phyloP scores from a whole-genome alignment of 2,113 vertebrate genomes.

The Ploceus nigricollis region DNA sequence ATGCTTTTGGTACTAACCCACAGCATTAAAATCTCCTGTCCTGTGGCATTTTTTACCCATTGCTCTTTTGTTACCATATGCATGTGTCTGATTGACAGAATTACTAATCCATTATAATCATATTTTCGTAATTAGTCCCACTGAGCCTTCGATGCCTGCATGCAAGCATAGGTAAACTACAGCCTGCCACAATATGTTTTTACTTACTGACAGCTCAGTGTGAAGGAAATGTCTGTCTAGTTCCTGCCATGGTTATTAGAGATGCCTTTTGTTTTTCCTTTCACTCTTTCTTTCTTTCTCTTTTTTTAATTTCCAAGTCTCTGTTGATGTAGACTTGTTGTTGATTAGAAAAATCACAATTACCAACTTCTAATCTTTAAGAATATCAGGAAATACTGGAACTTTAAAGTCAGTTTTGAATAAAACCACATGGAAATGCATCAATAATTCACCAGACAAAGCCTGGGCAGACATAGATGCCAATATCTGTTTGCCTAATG shows the following conservation, averaged over 20 bases:
- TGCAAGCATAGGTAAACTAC: slow-evolving; percentile 65
- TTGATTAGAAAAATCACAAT: slow-evolving; percentile 43
- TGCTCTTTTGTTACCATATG: slow-evolving; percentile 63
- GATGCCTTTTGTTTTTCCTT: slow-evolving; percentile 27
- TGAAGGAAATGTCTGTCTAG: slow-evolving; percentile 58
- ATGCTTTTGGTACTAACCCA: slow-evolving; percentile 26
- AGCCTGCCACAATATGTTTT: slow-evolving; percentile 63
- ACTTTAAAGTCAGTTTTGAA: slow-evolving; percentile 63
- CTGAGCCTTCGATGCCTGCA: slow-evolving; percentile 60
- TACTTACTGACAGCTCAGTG: slow-evolving; percentile 65
- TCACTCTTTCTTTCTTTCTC: not conserved
- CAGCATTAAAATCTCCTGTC: slow-evolving; percentile 53
- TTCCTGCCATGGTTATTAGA: slow-evolving; percentile 42
- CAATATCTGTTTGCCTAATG: slow-evolving; percentile 51
- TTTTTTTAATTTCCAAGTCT: not conserved
- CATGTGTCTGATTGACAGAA: slow-evolving; percentile 76
- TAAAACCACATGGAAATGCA: slow-evolving; percentile 39
- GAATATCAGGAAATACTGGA: not conserved
- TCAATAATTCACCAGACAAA: slow-evolving; percentile 67
- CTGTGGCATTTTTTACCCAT: slow-evolving; percentile 68
- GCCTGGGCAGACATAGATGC: slow-evolving; percentile 50
- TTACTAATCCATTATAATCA: slow-evolving; percentile 78
- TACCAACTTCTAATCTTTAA: slow-evolving; percentile 7
- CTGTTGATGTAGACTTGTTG: not conserved
- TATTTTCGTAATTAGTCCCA: slow-evolving; percentile 81